Evolutionary conservation across 2,113 vertebrate genomes (phyloP).

Genomic region (Epinephelus lanceolatus): DNA sequence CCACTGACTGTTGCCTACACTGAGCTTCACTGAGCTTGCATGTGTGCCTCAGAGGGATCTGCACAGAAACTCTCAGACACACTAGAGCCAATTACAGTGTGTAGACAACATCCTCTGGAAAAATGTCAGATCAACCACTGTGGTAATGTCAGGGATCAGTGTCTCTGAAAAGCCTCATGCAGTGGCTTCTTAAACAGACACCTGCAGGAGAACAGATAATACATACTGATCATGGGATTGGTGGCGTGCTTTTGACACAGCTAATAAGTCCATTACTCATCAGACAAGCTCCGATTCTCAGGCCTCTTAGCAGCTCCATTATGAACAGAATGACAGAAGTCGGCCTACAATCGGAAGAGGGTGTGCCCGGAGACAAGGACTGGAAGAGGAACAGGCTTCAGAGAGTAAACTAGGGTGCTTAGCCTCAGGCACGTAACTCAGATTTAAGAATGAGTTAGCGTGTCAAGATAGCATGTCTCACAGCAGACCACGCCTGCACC

Average conservation of each 20-base stretch:
- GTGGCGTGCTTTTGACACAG: slow-evolving; percentile 58
- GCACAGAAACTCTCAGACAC: slow-evolving; percentile 1
- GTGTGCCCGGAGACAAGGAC: slow-evolving; percentile 74
- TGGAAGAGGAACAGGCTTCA: slow-evolving; percentile 75
- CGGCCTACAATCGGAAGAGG: slow-evolving; percentile 72
- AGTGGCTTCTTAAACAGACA: slow-evolving; percentile 34
- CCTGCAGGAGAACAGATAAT: slow-evolving; percentile 49
- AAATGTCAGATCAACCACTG: background rate
- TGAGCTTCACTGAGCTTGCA: background rate
- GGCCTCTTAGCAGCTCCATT: slow-evolving; percentile 72
- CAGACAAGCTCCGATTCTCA: slow-evolving; percentile 66
- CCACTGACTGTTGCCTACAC: background rate
- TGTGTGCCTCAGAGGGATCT: background rate
- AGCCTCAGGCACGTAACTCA: slow-evolving; percentile 77
- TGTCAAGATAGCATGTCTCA: slow-evolving; percentile 87
- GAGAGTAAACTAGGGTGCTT: slow-evolving; percentile 73
- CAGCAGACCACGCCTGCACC: slow-evolving; percentile 85
- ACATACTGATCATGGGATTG: slow-evolving; percentile 66
- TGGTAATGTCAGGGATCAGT: slow-evolving; percentile 38
- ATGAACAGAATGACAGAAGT: slow-evolving; percentile 72
- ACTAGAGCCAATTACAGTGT: background rate
- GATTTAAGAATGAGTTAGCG: slow-evolving; percentile 89
- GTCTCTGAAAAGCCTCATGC: slow-evolving; percentile 14
- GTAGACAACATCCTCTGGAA: slow-evolving; percentile 8
- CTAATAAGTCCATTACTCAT: slow-evolving; percentile 74